Evolutionary conservation across 2,888 invertebrate species (phyloP), one percentile per base, ranked within the genome.

Genomic region (Plebejus melissa): DNA sequence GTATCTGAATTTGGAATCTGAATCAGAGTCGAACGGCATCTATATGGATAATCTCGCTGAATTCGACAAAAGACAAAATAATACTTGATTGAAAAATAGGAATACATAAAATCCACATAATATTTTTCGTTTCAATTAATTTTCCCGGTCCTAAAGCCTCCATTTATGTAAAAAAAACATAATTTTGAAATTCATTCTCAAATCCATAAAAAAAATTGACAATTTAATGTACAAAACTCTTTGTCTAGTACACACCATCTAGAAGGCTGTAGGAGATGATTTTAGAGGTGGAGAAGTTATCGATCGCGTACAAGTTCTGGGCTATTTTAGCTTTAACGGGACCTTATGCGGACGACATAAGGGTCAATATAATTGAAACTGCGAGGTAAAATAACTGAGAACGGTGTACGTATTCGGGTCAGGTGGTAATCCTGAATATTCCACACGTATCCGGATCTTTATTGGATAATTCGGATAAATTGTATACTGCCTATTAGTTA

Each of bases 211-310:
- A 13, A 50, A 50, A 16, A 50, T 13, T 16, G 13, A 4, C 13
- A 0, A 16, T 38, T 38, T 32, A 69, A 36, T 36, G 5, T 32
- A 16, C 5, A 46, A 28, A 28, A 28, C 16, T 11, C 13, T 50
- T 22, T 54, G 22, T 72, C 72, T 72, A 72, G 72, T 32, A 1
- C 9, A 50, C 16, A 46, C 36, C 16, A 46, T 54, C 22, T 54
- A 4, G 16, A 28, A 54, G 72, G 32, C 72, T 13, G 72, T 50
- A 28, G 72, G 72, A 13, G 22, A 72, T 72, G 41, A 70, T 70
- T 70, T 70, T 70, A 70, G 70, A 70, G n/a, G 70, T 50, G 28
- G 72, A 72, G 72, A 72, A 46, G 72, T 22, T 72, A 72, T 72
- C 72, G 72, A 72, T 50, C 72, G 72, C 65, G 71, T 54, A 54